Conservation (phyloP, 2,888 invertebrate genomes). For the Agriopis marginaria region DNA sequence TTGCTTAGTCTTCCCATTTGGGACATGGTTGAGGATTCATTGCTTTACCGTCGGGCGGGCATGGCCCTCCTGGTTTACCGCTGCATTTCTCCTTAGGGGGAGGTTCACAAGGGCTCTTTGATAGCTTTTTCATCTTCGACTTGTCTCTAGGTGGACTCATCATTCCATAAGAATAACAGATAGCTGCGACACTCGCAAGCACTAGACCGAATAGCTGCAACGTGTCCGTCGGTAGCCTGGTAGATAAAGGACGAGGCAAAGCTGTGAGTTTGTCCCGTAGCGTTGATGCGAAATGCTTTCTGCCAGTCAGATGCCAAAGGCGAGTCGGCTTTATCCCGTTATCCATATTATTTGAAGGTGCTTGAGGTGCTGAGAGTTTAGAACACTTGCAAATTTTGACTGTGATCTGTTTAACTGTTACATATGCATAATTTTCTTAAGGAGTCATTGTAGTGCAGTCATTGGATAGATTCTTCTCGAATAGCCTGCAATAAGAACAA, state of each 20-base stretch:
- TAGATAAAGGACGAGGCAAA: slow-evolving; percentile 30
- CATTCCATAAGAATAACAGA: slow-evolving; percentile 52
- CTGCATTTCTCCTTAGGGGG: slow-evolving; percentile 17
- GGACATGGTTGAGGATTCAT: neutral
- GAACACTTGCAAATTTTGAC: neutral
- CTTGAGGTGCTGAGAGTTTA: neutral
- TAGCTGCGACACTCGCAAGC: slow-evolving; percentile 25
- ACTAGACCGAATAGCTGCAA: slow-evolving; percentile 44
- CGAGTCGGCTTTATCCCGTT: slow-evolving; percentile 68
- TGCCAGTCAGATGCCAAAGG: slow-evolving; percentile 65
- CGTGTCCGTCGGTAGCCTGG: slow-evolving; percentile 43
- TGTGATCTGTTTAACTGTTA: neutral
- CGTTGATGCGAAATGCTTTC: slow-evolving; percentile 52
- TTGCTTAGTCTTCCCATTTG: neutral
- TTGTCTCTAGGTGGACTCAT: slow-evolving; percentile 42
- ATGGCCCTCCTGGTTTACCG: slow-evolving; percentile 30
- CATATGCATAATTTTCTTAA: neutral
- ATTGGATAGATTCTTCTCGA: neutral
- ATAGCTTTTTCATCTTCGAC: neutral
- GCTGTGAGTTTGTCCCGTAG: slow-evolving; percentile 48
- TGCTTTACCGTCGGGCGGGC: slow-evolving; percentile 34
- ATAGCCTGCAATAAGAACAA: neutral
- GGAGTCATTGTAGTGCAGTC: neutral
- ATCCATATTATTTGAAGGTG: slow-evolving; percentile 16
- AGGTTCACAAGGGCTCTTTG: slow-evolving; percentile 26